Evolutionary conservation across 2,888 invertebrate species (phyloP), one percentile per base, ranked within the genome.

Genomic region (Xestoiulus laeticollis): DNA sequence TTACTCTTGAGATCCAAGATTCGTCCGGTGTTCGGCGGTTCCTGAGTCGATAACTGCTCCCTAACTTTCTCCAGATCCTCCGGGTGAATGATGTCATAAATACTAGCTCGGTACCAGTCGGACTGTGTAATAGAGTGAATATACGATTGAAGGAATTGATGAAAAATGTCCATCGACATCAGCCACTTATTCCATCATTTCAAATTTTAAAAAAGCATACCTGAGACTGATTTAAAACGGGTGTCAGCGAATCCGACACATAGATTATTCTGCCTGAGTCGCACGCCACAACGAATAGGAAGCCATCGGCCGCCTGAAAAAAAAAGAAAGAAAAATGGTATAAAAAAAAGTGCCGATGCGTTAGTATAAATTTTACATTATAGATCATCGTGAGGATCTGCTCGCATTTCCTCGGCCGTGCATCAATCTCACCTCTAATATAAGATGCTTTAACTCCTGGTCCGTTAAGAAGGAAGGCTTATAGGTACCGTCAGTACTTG

Each of bases 401-500:
- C n/a, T 86, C 59, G 10, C 26, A 44, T 86, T 26, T 86, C 86
- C n/a, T 1, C 68, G 26, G 26, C 68, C 26, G 12, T 68, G 68
- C 68, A 68, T 68, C 68, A 68, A 88, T 87, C 85, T 85, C 89
- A 92, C 93, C 91, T 99, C 99, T 89, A 99, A 94, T 90, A 99
- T 99, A 90, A 99, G 94, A 93, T 99, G 99, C 92, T 99, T 99
- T 90, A 99, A 93, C 93, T 99, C 99, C 93, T 99, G 99, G 93
- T 99, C 99, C 88, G 99, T 99, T 89, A 99, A 94, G 93, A 99
- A 99, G 19, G 99, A 99, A 32, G 99, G 99, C 92, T 99, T 99
- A 93, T 98, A 99, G 4, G 98, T 96, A 87, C 98, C 98, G 93
- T 99, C 98, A 84, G 96, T 95, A 90, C 96, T 96, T n/a, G 98